Evolutionary conservation across 2,113 vertebrate genomes (phyloP).

Genomic region (Corydoras maculifer): DNA sequence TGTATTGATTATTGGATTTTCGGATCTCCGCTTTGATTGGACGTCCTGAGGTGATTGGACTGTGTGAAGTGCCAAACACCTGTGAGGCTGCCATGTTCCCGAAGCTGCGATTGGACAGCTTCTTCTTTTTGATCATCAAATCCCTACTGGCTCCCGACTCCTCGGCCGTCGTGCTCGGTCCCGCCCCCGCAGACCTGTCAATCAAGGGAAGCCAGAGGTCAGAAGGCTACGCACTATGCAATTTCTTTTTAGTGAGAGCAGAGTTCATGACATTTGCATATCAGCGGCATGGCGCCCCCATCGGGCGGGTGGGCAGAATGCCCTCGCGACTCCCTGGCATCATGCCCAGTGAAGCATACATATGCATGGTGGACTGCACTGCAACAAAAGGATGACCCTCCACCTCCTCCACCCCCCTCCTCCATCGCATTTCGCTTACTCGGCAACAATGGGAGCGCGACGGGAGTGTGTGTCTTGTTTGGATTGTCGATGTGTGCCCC

Average conservation of each 20-base stretch:
- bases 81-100: slow-evolving; percentile 55
- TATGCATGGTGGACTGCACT: slow-evolving; percentile 43
- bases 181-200: slow-evolving; percentile 74
- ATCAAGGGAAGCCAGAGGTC: slow-evolving; percentile 48
- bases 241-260: slow-evolving; percentile 43
- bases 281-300: slow-evolving; percentile 42
- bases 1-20: too few relatives aligned
- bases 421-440: slow-evolving; percentile 32
- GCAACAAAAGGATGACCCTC: slow-evolving; percentile 53
- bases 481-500: too few relatives aligned
- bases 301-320: slow-evolving; percentile 48
- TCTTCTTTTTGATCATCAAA: slow-evolving; percentile 76
- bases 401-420: slow-evolving; percentile 13
- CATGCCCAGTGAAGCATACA: slow-evolving; percentile 50
- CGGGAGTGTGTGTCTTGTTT: too few relatives aligned
- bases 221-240: background rate
- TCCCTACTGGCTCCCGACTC: slow-evolving; percentile 71
- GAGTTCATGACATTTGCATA: slow-evolving; percentile 52
- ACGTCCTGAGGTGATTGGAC: too few relatives aligned
- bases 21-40: too few relatives aligned
- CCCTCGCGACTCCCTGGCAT: slow-evolving; percentile 59
- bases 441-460: background rate
- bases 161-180: slow-evolving; percentile 72
- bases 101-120: slow-evolving; percentile 69
- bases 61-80: slow-evolving; percentile 46